Evolutionary conservation across 2,888 invertebrate genomes (phyloP).

Genomic region (Drosophila pseudotalamancana): DNA sequence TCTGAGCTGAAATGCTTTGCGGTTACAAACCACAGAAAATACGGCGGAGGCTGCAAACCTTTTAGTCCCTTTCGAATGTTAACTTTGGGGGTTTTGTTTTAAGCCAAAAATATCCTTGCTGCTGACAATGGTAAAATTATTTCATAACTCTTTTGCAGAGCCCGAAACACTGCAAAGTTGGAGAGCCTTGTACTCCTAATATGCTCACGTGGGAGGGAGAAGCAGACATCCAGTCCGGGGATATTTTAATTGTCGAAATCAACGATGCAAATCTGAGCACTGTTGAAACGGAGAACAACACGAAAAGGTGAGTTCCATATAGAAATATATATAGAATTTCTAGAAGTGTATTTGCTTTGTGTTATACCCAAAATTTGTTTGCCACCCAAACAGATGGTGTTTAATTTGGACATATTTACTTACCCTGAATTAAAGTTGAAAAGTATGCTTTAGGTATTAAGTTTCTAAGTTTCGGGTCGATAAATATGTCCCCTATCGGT

Average conservation of each 20-base stretch:
- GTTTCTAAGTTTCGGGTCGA: no score
- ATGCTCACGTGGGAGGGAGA: constrained; percentile 88
- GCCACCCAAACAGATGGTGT: not conserved
- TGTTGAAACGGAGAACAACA: constrained; percentile 63
- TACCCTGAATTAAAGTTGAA: not conserved
- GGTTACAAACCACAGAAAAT: constrained; percentile 27
- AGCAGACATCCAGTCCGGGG: constrained; percentile 89
- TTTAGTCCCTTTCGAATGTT: constrained; percentile 56
- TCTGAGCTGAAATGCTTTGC: constrained; percentile 20
- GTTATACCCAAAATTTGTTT: no score
- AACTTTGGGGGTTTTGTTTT: constrained; percentile 33
- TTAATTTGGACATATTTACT: not conserved
- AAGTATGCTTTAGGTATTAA: not conserved
- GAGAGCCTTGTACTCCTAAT: constrained; percentile 86
- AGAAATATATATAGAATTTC: no score
- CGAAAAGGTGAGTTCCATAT: constrained; percentile 66
- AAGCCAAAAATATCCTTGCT: constrained; percentile 33
- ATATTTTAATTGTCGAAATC: constrained; percentile 89
- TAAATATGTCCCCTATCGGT: no score
- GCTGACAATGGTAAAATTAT: constrained; percentile 46
- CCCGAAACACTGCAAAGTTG: constrained; percentile 82
- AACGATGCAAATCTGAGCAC: constrained; percentile 86
- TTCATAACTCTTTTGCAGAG: constrained; percentile 69
- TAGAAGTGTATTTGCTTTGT: no score
- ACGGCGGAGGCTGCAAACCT: constrained; percentile 41